These are phyloP conservation scores for Cantharis lateralis DNA, from an alignment of 2,888 invertebrate genomes.

Conservation along the genomic window DNA sequence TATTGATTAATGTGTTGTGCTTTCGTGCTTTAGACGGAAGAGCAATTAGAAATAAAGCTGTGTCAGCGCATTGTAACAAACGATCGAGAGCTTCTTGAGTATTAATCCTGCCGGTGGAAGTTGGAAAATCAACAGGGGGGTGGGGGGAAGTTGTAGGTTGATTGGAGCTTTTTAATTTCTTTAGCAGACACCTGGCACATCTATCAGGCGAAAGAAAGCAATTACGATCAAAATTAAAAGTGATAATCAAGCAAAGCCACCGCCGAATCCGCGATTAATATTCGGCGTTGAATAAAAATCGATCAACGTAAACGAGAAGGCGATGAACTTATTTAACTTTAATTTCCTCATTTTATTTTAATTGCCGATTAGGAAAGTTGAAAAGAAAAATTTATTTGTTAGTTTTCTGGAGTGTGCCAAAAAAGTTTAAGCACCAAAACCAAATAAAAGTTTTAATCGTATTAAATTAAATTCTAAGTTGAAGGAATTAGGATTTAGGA, in stretches of 20 bases:
- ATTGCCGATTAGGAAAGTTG: background rate
- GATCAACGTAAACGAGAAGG: background rate
- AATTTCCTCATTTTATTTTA: background rate
- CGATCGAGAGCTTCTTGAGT: constrained; percentile 26
- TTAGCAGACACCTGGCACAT: constrained; percentile 22
- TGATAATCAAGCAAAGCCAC: constrained; percentile 35
- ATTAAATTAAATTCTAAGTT: background rate
- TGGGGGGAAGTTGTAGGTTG: background rate
- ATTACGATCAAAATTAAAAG: constrained; percentile 26
- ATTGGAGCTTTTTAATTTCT: constrained; percentile 24
- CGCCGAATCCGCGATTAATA: constrained; percentile 27
- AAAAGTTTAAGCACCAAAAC: background rate
- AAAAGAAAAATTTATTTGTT: background rate
- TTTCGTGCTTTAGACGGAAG: constrained; percentile 32
- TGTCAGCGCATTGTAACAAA: constrained; percentile 30
- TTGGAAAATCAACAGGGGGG: background rate
- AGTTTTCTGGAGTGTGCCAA: background rate
- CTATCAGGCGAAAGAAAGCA: constrained; percentile 12
- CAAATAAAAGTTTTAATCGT: background rate
- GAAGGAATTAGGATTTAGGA: constrained; percentile 1
- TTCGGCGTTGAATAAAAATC: constrained; percentile 15
- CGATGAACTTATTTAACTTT: background rate
- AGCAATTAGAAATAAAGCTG: constrained; percentile 35
- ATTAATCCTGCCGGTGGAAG: constrained; percentile 14
- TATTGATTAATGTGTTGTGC: constrained; percentile 36